Evolutionary conservation across 2,888 invertebrate genomes (phyloP).

Genomic region (Hyles lineata): DNA sequence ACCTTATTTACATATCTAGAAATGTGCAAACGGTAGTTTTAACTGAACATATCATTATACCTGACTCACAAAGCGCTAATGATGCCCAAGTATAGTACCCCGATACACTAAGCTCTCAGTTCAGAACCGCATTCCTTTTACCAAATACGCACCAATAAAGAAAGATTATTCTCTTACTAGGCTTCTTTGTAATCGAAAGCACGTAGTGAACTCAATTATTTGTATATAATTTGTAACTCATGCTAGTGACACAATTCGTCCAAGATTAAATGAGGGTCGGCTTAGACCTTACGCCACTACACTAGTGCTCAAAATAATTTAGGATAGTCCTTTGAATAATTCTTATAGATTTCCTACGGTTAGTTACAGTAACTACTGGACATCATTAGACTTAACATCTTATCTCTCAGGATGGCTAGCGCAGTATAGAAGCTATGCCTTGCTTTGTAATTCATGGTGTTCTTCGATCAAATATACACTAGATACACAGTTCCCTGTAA

Average conservation of each 20-base stretch:
- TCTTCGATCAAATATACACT: no score
- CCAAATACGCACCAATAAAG: constrained; percentile 14
- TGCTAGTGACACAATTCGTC: background rate
- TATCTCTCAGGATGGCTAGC: no score
- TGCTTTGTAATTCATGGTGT: no score
- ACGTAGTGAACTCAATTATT: background rate
- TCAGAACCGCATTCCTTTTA: constrained; percentile 6
- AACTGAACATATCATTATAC: background rate
- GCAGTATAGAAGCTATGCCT: no score
- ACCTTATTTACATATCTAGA: no score
- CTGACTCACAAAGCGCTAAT: background rate
- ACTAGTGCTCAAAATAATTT: no score
- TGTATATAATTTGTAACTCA: background rate
- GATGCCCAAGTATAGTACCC: constrained; percentile 3
- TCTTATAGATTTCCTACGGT: no score
- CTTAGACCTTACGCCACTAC: no score
- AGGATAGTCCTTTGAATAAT: no score
- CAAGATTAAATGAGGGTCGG: background rate
- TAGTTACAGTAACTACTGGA: no score
- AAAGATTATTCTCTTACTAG: background rate
- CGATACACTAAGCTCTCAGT: background rate
- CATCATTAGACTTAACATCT: no score
- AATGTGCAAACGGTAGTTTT: background rate
- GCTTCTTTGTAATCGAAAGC: background rate
- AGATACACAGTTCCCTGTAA: no score